Evolutionary conservation across 2,113 vertebrate genomes (phyloP), one percentile per base, ranked within the genome.

Genomic region (Etheostoma spectabile): DNA sequence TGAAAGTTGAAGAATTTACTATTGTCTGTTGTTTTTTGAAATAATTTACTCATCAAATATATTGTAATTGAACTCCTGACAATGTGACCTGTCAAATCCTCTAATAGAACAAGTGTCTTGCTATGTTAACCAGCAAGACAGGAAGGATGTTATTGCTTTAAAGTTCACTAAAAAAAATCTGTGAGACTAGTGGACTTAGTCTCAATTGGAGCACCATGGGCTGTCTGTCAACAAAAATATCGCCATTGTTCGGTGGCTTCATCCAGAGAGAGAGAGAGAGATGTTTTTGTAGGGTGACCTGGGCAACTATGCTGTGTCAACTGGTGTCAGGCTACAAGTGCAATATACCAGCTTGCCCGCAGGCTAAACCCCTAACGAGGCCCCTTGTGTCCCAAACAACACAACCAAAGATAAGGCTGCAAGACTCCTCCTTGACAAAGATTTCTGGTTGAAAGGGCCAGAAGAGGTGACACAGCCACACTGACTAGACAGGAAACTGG

Each of bases 201-300:
- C 86, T 89, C 88, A 85, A 83, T 91, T 88, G 79, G 78, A 86
- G 86, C 80, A 84, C 90, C 82, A 77, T 35, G 64, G 89, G 86
- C 77, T 84, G 86, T 88, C 91, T 85, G 82, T 90, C 88, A 89
- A 80, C 80, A 80, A 86, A 94, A 92, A 91, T 88, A 90, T 84
- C 82, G 72, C 89, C 86, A 92, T 94, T 94, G 92, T 94, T 89
- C 51, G 21, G 68, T 63, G 72, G 79, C 67, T 91, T 91, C 89
- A 81, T 82, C 80, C 81, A 90, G 83, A 84, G 82, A 89, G 84
- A 89, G 84, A 83, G n/a, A n/a, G 75, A 80, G 85, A 84, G 75
- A 90, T 93, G 93, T 94, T 94, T 93, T 94, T 93, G 88, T 91
- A 89, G 79, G 85, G 83, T 93, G 94, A 95, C 93, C 95, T 86